These are phyloP conservation scores for Pomacea canaliculata DNA, from an alignment of 2,888 invertebrate species.

Conservation along the genomic window DNA sequence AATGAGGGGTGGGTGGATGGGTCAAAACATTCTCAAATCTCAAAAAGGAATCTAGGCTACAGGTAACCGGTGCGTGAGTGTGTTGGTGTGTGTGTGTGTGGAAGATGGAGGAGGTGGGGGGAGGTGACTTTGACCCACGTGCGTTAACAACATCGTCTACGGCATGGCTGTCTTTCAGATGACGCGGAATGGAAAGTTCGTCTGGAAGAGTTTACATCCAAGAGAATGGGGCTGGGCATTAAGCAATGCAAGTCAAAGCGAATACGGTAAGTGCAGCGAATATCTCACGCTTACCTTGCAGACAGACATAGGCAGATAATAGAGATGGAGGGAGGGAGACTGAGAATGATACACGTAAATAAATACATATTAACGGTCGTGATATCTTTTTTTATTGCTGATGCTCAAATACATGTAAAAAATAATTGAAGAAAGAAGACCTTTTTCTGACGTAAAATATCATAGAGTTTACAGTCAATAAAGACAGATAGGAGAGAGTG, in stretches of 20 bases:
- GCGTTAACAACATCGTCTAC: neutral
- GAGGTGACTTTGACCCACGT: neutral
- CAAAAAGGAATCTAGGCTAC: no score
- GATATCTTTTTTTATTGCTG: no score
- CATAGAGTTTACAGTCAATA: no score
- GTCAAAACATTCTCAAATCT: no score
- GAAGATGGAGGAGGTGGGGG: neutral
- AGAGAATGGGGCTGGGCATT: slow-evolving; percentile 51
- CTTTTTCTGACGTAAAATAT: no score
- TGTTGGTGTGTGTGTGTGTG: neutral
- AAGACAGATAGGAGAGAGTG: no score
- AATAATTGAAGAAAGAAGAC: no score
- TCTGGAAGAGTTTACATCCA: slow-evolving; percentile 55
- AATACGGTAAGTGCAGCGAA: neutral
- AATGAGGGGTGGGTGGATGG: no score
- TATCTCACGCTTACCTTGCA: neutral
- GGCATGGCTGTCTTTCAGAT: neutral
- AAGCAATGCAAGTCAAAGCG: slow-evolving; percentile 36
- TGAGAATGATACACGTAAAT: no score
- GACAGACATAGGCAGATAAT: neutral
- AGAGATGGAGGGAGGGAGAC: no score
- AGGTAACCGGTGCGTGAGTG: neutral
- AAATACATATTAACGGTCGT: no score
- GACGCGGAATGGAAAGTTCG: slow-evolving; percentile 51
- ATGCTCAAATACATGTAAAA: no score